phyloP scores from a whole-genome alignment of 2,888 invertebrate genomes.

The Diarsia brunnea region DNA sequence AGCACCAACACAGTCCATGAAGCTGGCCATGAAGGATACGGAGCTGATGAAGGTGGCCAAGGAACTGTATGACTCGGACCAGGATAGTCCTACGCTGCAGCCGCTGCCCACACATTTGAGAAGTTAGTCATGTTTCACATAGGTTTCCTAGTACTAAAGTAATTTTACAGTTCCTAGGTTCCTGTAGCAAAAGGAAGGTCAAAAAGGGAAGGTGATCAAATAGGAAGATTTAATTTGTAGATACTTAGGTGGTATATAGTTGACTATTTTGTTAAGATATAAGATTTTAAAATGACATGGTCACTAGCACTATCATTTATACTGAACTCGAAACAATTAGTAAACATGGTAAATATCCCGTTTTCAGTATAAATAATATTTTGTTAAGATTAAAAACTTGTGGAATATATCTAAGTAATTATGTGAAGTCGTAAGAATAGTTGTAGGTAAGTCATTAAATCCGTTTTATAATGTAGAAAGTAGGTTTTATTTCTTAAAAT shows the following conservation, averaged over 20 bases:
- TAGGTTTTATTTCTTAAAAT: neutral
- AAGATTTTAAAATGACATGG: too few species aligned
- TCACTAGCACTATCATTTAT: too few species aligned
- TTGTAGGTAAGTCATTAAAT: neutral
- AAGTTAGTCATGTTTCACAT: slow-evolving; percentile 71
- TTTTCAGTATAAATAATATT: too few species aligned
- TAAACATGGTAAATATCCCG: too few species aligned
- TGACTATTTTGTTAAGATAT: neutral
- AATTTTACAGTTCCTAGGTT: neutral
- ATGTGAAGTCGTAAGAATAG: neutral
- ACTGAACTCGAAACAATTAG: too few species aligned
- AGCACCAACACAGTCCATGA: slow-evolving; percentile 63
- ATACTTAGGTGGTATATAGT: neutral
- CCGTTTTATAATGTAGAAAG: neutral
- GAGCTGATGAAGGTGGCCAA: slow-evolving; percentile 85
- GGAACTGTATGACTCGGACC: slow-evolving; percentile 82
- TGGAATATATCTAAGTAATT: neutral
- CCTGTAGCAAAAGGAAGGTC: too few species aligned
- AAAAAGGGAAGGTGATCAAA: neutral
- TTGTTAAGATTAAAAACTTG: neutral
- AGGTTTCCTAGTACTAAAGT: neutral
- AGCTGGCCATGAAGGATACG: slow-evolving; percentile 86
- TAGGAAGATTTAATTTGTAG: neutral
- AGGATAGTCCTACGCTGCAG: slow-evolving; percentile 79
- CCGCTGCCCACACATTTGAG: slow-evolving; percentile 82